Evolutionary conservation across 2,797 vertebrate species (phyloP).

Genomic region (Gobionotothen gibberifrons): DNA sequence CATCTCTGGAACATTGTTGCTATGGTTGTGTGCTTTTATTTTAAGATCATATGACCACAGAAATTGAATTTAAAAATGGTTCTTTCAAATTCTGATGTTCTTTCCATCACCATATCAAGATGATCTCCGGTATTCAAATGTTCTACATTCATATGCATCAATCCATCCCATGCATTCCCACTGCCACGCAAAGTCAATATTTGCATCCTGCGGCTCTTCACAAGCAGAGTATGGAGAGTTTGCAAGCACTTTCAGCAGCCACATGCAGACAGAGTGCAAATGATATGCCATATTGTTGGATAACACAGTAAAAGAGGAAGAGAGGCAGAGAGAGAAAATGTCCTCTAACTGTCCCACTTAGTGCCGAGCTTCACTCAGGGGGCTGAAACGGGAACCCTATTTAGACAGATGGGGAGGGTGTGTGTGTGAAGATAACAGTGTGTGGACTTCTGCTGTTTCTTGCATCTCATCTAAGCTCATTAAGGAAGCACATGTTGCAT

Average conservation of each 20-base stretch:
- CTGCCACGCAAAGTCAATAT: constrained; percentile 24
- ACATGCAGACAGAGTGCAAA: constrained; percentile 8
- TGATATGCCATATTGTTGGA: background rate
- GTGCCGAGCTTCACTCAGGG: constrained; percentile 67
- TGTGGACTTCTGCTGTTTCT: constrained; percentile 42
- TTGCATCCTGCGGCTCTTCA: constrained; percentile 11
- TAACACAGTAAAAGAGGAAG: constrained; percentile 23
- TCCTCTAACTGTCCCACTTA: constrained; percentile 81
- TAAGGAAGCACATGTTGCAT: constrained; percentile 28
- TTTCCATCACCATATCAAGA: background rate
- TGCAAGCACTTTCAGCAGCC: constrained; percentile 28
- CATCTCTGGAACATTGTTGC: background rate
- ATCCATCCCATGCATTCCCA: background rate
- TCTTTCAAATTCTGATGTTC: background rate
- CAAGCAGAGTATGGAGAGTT: constrained; percentile 1
- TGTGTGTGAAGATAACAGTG: constrained; percentile 38
- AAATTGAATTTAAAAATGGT: background rate
- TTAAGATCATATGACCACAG: too few relatives aligned
- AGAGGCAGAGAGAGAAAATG: constrained; percentile 56
- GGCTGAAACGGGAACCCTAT: constrained; percentile 73
- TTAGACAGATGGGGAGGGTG: constrained; percentile 56
- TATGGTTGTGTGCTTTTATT: background rate
- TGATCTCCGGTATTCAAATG: background rate
- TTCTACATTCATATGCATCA: background rate
- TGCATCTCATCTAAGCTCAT: constrained; percentile 17